A percentile compares a stretch with the other conserved stretches of the same genome.
These are phyloP conservation scores for Drosophila leonis DNA, from an alignment of 2,888 invertebrate genomes.

Conservation along the genomic window DNA sequence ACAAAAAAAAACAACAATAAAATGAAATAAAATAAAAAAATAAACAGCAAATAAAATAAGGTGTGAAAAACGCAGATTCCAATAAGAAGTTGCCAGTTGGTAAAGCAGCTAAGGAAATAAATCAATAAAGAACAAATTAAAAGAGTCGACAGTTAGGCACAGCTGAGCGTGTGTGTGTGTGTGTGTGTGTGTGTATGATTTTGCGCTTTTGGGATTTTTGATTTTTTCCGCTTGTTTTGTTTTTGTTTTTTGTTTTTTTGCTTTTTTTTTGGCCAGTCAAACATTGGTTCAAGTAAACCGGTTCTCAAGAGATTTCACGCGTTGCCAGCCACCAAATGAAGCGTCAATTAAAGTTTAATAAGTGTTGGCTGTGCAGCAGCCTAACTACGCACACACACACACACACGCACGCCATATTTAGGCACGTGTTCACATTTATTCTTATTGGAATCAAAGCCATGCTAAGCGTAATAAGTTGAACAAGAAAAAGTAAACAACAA, in stretches of 20 bases:
- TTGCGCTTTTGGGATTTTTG: slow-evolving; percentile 46
- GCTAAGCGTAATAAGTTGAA: slow-evolving; percentile 5
- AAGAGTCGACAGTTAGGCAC: slow-evolving; percentile 66
- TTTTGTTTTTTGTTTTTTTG: slow-evolving; percentile 9
- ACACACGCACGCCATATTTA: slow-evolving; percentile 3
- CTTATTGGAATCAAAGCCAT: slow-evolving; percentile 14
- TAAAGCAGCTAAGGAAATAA: slow-evolving; percentile 77
- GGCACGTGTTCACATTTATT: slow-evolving; percentile 48
- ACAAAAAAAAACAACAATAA: neutral
- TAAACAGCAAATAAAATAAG: slow-evolving; percentile 41
- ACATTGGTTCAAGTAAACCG: slow-evolving; percentile 59
- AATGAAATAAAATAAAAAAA: slow-evolving; percentile 15
- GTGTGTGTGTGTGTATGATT: slow-evolving; percentile 51
- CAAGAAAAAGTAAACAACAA: slow-evolving; percentile 51
- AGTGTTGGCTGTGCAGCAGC: slow-evolving; percentile 32
- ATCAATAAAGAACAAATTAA: slow-evolving; percentile 70
- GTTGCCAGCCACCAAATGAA: slow-evolving; percentile 61
- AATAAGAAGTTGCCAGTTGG: slow-evolving; percentile 43
- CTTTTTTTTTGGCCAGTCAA: slow-evolving; percentile 57
- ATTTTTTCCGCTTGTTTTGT: slow-evolving; percentile 35
- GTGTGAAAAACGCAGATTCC: slow-evolving; percentile 24
- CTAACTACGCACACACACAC: slow-evolving; percentile 9
- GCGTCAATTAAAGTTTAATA: slow-evolving; percentile 78
- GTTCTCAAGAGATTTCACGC: slow-evolving; percentile 81
- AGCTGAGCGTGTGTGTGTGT: slow-evolving; percentile 14